Conservation (phyloP, 2,888 invertebrate species). For the Ormia ochracea region DNA sequence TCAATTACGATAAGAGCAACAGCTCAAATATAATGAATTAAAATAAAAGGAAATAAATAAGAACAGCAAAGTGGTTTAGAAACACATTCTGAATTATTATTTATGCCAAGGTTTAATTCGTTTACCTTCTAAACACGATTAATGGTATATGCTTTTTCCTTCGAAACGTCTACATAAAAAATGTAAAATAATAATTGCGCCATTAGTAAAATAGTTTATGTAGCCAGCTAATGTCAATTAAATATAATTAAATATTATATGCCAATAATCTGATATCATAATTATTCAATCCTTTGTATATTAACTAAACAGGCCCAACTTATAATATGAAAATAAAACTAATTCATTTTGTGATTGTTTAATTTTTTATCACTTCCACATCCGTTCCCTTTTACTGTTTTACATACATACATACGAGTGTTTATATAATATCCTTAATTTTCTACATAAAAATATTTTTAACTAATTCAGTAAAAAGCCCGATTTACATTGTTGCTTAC, state of each 20-base stretch:
- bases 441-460: background rate
- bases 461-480: constrained; percentile 35
- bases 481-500: constrained; percentile 1
- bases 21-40: background rate
- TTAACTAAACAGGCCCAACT: background rate
- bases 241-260: constrained; percentile 19
- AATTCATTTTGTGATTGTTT: constrained; percentile 46
- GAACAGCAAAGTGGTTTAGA: constrained; percentile 8
- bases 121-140: too few species aligned
- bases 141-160: too few species aligned
- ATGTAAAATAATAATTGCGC: background rate
- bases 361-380: constrained; percentile 4
- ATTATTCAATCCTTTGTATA: constrained; percentile 10
- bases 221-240: background rate
- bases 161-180: too few species aligned
- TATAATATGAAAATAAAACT: constrained; percentile 7
- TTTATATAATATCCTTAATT: background rate
- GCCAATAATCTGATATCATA: constrained; percentile 23
- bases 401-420: too few species aligned
- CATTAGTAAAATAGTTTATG: background rate
- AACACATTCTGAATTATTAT: too few species aligned
- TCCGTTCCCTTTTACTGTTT: background rate
- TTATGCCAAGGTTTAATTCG: too few species aligned
- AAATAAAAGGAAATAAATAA: constrained; percentile 3
- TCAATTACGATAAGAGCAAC: background rate